Base-by-base conservation (phyloP, 2,888 invertebrate species). In the Parthenolecanium corni region DNA sequence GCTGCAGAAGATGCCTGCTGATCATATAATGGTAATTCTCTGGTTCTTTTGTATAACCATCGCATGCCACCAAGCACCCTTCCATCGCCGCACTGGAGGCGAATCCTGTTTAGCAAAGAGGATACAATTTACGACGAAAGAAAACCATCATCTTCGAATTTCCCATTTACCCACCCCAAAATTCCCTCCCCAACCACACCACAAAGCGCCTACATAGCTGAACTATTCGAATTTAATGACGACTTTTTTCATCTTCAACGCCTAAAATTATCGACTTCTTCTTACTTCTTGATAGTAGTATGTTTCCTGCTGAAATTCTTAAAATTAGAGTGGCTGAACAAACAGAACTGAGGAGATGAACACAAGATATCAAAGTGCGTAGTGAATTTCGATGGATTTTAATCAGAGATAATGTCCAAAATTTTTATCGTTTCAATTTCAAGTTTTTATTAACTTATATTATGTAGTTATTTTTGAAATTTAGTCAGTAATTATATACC, bases 21-120 rank as follows among this genome's bases (percentile, higher is more conserved):
- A 58, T 58, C 58, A 46, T 58, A 58, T 58, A 58, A 58, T 58
- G 31, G 58, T 58, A 58, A 58, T 58, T 58, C 58, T 23, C 58
- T 23, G 58, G 58, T 38, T 58, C 58, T 58, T 47, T 58, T 58
- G 58, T 58, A 31, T 31, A 58, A 38, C 58, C 58, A 44, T 51
- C 51, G 51, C 51, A 5, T 20, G 49, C 31, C 20, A 49, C 49
- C 23, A 25, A 51, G 24, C 21, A 21, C 23, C 23, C 51, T 20
- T 38, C 31, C 9, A 31, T 9, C 31, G 31, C 9, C 31, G 31
- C 9, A 6, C 31, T 31, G 5, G 9, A 4, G 9, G 31, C 31
- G 31, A 31, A 31, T 31, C 31, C 31, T 31, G 31, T 31, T 31
- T 31, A 31, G 31, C 9, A 31, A 31, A 31, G 31, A 31, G 57